Conservation (phyloP, 2,888 invertebrate species). For the Cyclophora albipunctata region DNA sequence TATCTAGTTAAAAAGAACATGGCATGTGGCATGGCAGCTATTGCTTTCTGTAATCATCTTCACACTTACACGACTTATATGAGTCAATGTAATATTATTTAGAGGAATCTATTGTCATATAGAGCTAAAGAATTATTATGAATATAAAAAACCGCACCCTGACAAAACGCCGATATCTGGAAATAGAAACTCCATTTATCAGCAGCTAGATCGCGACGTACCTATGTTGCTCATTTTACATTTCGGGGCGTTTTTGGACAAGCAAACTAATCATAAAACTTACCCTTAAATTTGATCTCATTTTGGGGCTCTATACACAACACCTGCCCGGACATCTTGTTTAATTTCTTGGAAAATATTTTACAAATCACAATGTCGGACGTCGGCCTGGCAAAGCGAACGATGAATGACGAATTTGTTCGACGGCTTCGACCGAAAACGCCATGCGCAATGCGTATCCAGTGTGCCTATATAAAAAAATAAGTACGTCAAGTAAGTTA, state of each 20-base stretch:
- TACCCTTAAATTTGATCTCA: slow-evolving; percentile 94
- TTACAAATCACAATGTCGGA: slow-evolving; percentile 45
- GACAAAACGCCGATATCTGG: slow-evolving; percentile 70
- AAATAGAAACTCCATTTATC: slow-evolving; percentile 75
- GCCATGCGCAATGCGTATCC: slow-evolving; percentile 41
- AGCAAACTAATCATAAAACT: slow-evolving; percentile 45
- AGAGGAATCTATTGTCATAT: too few species aligned
- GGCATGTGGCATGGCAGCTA: too few species aligned
- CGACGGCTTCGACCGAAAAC: slow-evolving; percentile 8
- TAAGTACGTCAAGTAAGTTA: too few species aligned
- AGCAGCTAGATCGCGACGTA: slow-evolving; percentile 63
- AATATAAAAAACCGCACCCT: slow-evolving; percentile 60
- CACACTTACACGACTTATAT: too few species aligned
- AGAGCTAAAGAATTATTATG: slow-evolving; percentile 2
- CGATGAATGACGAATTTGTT: slow-evolving; percentile 45
- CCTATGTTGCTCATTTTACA: slow-evolving; percentile 47
- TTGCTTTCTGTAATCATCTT: too few species aligned
- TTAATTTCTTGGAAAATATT: slow-evolving; percentile 54
- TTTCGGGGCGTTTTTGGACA: slow-evolving; percentile 39
- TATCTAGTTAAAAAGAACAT: too few species aligned
- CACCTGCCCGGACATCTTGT: slow-evolving; percentile 82
- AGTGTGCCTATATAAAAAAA: neutral
- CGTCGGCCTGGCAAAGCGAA: slow-evolving; percentile 55
- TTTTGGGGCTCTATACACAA: slow-evolving; percentile 90
- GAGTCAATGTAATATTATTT: too few species aligned